Evolutionary conservation across 2,888 invertebrate genomes (phyloP), one percentile per base, ranked within the genome.

Genomic region (Drosophila atripex): DNA sequence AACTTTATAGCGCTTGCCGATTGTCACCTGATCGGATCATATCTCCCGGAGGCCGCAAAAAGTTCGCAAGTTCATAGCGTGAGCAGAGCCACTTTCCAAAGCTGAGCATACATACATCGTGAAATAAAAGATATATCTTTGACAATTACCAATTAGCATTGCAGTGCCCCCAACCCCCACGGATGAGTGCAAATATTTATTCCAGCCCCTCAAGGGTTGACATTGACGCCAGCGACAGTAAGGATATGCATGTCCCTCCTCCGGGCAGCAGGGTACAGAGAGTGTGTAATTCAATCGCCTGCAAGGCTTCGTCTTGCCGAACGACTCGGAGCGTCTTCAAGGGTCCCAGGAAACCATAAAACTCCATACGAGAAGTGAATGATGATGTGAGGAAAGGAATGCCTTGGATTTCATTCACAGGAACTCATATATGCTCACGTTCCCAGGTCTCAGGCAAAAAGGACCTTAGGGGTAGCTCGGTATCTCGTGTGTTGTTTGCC

Each of bases 321-420:
- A 32, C 47, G 46, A 41, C 63, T 46, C 41, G 51, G 41, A 28
- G 28, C 61, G 56, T 68, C 63, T 71, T 72, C 52, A 57, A 52
- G 72, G 75, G 75, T 75, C 76, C 82, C 89, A 89, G 90, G 89
- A 89, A 89, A 82, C 89, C 89, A 86, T 89, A 89, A 76, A 90
- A 89, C 88, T 82, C 75, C 51, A 69, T 73, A 78, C 80, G 78
- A 76, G 79, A 82, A 87, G 87, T 86, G 87, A 83, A 78, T 87
- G 88, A 82, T 73, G 64, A 80, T 63, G 74, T 75, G 77, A 79
- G 39, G 39, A 41, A 18, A 21, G 61, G 60, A 47, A 56, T 86
- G 82, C 79, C 86, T 77, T 79, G 78, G 77, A 83, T 85, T 83
- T 85, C 89, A 83, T 89, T 87, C 88, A 89, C 73, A 73, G 77